Conservation (phyloP, 2,888 invertebrate species). For the Dasypogon diadema region DNA sequence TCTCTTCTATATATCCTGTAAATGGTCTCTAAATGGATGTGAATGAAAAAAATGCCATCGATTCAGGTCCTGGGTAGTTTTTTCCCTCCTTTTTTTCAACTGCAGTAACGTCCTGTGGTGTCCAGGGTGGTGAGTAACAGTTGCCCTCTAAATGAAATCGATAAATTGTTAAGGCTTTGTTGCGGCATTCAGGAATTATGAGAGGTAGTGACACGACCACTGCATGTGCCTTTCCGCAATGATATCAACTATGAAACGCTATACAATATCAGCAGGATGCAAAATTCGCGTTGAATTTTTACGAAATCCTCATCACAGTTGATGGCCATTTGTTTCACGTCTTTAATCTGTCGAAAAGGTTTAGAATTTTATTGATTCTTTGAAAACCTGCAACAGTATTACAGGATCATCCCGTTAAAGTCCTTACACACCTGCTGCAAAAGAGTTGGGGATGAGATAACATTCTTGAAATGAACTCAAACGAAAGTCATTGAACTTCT, state of each 20-base stretch:
- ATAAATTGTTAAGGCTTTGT: slow-evolving; percentile 25
- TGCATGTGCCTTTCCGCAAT: not conserved
- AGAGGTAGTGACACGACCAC: slow-evolving; percentile 1
- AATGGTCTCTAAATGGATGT: slow-evolving; percentile 9
- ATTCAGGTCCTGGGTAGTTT: slow-evolving; percentile 27
- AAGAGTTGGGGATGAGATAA: too few relatives aligned
- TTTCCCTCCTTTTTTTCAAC: not conserved
- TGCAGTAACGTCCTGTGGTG: slow-evolving; percentile 6
- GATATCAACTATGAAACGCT: not conserved
- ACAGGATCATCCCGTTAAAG: too few relatives aligned
- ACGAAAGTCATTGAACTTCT: not conserved
- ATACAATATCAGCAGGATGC: not conserved
- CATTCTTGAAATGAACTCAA: not conserved
- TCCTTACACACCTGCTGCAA: too few relatives aligned
- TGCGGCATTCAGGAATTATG: slow-evolving; percentile 11
- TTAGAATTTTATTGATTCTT: too few relatives aligned
- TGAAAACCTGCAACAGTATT: too few relatives aligned
- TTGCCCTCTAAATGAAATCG: slow-evolving; percentile 41
- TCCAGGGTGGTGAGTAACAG: slow-evolving; percentile 5
- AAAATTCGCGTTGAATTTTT: not conserved
- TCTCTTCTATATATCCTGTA: slow-evolving; percentile 5
- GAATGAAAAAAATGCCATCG: not conserved
- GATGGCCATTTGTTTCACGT: too few relatives aligned
- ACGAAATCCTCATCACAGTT: not conserved
- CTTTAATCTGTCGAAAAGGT: too few relatives aligned